Base-by-base conservation (phyloP, 2,113 vertebrate genomes). In the Suncus etruscus region DNA sequence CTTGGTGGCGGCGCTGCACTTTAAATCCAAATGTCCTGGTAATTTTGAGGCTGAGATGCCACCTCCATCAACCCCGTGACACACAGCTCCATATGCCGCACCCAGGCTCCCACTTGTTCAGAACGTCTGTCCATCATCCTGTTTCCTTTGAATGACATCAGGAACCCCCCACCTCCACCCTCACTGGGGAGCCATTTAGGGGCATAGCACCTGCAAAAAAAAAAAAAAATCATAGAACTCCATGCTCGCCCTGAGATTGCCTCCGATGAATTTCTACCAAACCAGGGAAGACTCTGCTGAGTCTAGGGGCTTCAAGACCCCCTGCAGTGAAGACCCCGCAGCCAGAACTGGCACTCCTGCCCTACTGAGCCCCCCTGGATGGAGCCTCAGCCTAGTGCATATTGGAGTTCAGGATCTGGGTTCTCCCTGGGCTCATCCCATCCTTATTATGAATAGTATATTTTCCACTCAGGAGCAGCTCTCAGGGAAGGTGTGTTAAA, bases 401-500 rank as follows among this genome's bases (percentile, higher is more conserved):
- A 5, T 65, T 25, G 12, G 25, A 58, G 66, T 65, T 25, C 76
- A 69, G 20, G 45, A 29, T 24, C 77, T n/a, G 16, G 75, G 20
- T 25, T 66, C 70, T 18, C 61, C 29, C 29, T n/a, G 3, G 15
- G 18, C 27, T 24, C 78, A 3, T 75, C 69, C 66, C 5, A 8
- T 47, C 29, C 25, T 69, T 1, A 14, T 2, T 66, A 25, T n/a
- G 18, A 11, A 54, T 5, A 22, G 29, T 9, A 14, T 66, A 51
- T 81, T 65, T 76, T 50, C 72, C 3, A 32, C 39, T n/a, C n/a
- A 7, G 50, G 50, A 72, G 63, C 47, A 7, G 61, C 58, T 74
- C n/a, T 82, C 61, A 25, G 27, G 51, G 31, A 93, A 89, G 74
- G 74, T 61, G 74, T 45, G 69, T 69, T n/a, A n/a, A n/a, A 54